phyloP scores from a whole-genome alignment of 2,113 vertebrate genomes.

The Cryptomyrus ogoouensis region DNA sequence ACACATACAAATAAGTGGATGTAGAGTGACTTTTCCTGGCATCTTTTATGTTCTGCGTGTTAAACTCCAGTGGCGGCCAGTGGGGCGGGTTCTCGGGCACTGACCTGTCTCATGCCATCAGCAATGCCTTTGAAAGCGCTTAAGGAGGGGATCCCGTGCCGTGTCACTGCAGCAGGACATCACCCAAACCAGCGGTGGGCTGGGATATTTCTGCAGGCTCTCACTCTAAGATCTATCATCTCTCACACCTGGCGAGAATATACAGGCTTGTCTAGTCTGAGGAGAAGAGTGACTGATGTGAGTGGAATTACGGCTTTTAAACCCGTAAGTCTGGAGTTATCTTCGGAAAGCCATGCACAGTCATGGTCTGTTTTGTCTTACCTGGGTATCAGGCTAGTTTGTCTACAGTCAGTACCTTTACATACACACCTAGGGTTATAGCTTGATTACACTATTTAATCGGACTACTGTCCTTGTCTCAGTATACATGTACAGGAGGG shows the following conservation, averaged over 20 bases:
- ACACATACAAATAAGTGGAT: conserved; percentile 69
- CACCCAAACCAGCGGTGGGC: neutral
- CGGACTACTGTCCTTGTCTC: no score
- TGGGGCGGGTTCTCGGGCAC: conserved; percentile 42
- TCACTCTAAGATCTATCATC: neutral
- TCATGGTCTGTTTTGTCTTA: neutral
- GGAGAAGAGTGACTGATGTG: neutral
- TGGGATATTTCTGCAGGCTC: neutral
- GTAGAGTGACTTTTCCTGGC: conserved; percentile 73
- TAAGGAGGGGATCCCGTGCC: conserved; percentile 37
- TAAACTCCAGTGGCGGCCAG: conserved; percentile 63
- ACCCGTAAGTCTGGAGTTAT: conserved; percentile 3
- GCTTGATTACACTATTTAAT: no score
- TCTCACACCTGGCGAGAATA: neutral
- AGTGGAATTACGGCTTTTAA: conserved; percentile 21
- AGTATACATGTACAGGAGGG: no score
- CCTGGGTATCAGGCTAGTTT: neutral
- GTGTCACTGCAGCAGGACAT: neutral
- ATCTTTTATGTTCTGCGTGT: conserved; percentile 60
- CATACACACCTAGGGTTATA: no score
- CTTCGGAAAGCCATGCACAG: neutral
- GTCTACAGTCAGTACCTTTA: neutral
- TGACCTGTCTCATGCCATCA: conserved; percentile 55
- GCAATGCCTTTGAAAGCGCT: conserved; percentile 54
- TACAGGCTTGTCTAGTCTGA: neutral